Percentiles rank a stretch among this genome's conserved stretches.
Conservation (phyloP, 2,888 invertebrate genomes). For the Clivina fossor region DNA sequence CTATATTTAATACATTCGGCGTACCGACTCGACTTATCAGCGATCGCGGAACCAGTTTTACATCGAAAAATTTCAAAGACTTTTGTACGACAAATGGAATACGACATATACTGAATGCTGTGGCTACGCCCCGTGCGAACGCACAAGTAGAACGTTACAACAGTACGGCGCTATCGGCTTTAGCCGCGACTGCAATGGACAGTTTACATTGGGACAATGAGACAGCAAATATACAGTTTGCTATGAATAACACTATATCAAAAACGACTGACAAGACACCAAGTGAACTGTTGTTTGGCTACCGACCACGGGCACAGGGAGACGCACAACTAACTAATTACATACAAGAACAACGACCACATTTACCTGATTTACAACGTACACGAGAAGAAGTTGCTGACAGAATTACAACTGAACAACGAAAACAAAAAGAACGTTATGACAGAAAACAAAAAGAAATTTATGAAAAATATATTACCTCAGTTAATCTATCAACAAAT, state of each 20-base stretch:
- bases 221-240: background rate
- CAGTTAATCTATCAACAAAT: too few relatives aligned
- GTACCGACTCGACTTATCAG: constrained; percentile 45
- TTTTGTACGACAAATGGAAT: constrained; percentile 45
- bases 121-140: constrained; percentile 46
- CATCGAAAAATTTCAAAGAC: constrained; percentile 44
- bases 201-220: background rate
- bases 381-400: too few relatives aligned
- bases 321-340: background rate
- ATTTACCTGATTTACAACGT: too few relatives aligned
- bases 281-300: background rate
- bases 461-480: too few relatives aligned
- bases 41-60: constrained; percentile 49
- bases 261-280: background rate
- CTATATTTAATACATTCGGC: constrained; percentile 42
- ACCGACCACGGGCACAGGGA: background rate
- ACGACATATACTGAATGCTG: constrained; percentile 43
- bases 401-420: too few relatives aligned
- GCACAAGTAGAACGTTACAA: constrained; percentile 48
- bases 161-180: constrained; percentile 44
- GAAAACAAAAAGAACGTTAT: too few relatives aligned
- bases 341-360: too few relatives aligned
- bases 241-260: background rate
- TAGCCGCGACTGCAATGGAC: background rate
- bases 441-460: too few relatives aligned